Evolutionary conservation across 1,140 invertebrate genomes (phyloP), one percentile per base, ranked within the genome.

Genomic region (Halesus radiatus): DNA sequence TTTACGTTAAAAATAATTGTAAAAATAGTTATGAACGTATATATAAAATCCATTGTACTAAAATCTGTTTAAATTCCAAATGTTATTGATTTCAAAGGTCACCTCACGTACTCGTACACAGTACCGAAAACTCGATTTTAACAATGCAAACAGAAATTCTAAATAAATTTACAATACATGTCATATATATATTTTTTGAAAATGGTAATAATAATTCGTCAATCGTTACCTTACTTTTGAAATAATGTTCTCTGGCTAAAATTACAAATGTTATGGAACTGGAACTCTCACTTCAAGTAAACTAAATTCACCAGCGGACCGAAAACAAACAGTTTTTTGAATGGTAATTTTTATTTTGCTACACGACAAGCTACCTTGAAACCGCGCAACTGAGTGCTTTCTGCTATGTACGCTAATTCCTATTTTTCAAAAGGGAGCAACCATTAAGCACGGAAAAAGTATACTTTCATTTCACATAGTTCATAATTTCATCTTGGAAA

Each of bases 351-450:
- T 18, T 52, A 45, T 20, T 10, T 8, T 50, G 45, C 45, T 70
- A 70, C 66, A 70, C 66, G 66, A 70, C 66, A 70, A 18, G 37
- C 66, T 45, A 50, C n/a, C 20, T 70, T 37, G 37, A 20, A 70
- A 70, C 66, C n/a, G 22, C 18, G 18, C 32, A 45, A 70, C 66
- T 7, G 16, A 70, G 22, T 70, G 66, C 62, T 20, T 45, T 50
- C 10, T 18, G 18, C n/a, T 20, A 50, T 66, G 16, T 66, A 45
- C 37, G 37, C 37, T 45, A 45, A 26, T 66, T 66, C 62, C 16
- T 23, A 26, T 29, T 66, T 66, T 29, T 26, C 62, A 26, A 22
- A 29, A 66, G 62, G 62, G 62, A 66, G 7, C 62, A 16, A 26
- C 22, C 29, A 66, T 7, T 66, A 29, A 66, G 3, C 26, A 66